Percentiles rank a stretch among this genome's conserved stretches.
phyloP scores from a whole-genome alignment of 2,113 vertebrate species.

The Chlamydotis undulata region DNA sequence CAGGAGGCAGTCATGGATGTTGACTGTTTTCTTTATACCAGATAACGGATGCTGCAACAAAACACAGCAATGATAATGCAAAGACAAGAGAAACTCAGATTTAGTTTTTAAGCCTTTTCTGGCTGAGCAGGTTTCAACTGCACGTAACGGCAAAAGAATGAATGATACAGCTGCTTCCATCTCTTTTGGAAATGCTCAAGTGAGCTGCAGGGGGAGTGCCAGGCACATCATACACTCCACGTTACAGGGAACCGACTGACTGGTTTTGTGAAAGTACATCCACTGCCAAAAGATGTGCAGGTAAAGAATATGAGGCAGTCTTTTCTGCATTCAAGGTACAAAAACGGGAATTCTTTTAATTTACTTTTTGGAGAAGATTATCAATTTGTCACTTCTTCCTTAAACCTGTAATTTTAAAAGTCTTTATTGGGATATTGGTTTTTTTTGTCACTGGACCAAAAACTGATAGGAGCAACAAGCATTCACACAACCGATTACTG shows the following conservation, averaged over 20 bases:
- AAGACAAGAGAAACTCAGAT: not conserved
- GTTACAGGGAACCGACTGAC: not conserved
- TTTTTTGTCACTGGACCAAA: not conserved
- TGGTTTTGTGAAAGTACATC: not conserved
- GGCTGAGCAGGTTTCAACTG: not conserved
- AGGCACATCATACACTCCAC: not conserved
- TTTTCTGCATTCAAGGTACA: not conserved
- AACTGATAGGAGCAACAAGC: not conserved
- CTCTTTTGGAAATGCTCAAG: not conserved
- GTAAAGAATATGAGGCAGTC: not conserved
- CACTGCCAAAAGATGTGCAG: not conserved
- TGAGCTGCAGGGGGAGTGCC: slow-evolving; percentile 49
- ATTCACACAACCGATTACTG: not conserved
- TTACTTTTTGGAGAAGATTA: not conserved
- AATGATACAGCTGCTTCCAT: not conserved
- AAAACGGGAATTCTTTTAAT: not conserved
- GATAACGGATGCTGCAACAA: slow-evolving; percentile 66
- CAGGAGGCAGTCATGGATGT: slow-evolving; percentile 83
- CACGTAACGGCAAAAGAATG: not conserved
- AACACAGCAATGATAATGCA: slow-evolving; percentile 49
- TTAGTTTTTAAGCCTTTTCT: not conserved
- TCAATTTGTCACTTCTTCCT: not conserved
- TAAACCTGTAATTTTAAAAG: not conserved
- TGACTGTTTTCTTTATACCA: slow-evolving; percentile 79
- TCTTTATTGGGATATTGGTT: rapidly evolving